Conservation (phyloP, 2,797 vertebrate genomes). For the Streptopelia turtur region DNA sequence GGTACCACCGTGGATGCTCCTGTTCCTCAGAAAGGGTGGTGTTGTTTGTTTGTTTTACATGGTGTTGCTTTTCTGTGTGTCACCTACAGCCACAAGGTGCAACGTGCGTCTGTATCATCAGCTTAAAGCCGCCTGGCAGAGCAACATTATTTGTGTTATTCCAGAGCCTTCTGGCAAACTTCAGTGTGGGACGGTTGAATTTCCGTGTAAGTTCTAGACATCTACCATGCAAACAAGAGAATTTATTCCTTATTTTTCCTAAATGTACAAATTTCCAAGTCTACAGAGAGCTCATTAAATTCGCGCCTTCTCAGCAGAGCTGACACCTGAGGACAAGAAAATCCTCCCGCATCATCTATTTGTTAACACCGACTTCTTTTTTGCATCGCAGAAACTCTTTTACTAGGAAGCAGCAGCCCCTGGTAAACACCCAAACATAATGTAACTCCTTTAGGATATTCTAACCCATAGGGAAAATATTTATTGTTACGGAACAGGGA, state of each 20-base stretch:
- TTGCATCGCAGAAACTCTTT: background rate
- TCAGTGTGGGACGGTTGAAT: background rate
- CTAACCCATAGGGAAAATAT: background rate
- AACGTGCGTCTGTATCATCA: accelerated
- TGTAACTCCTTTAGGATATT: background rate
- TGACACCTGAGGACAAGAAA: background rate
- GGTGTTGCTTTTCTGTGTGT: accelerated
- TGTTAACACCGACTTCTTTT: background rate
- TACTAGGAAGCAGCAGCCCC: background rate
- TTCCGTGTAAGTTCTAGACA: background rate
- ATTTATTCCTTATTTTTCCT: background rate
- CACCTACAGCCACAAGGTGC: background rate
- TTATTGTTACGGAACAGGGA: accelerated
- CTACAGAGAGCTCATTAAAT: background rate
- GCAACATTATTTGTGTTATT: accelerated
- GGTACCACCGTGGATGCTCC: background rate
- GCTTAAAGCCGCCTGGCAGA: background rate
- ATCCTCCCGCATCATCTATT: accelerated
- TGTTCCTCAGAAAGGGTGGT: no score
- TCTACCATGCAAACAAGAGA: background rate
- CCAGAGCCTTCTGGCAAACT: background rate
- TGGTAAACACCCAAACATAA: background rate
- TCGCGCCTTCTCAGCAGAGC: background rate
- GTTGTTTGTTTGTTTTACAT: accelerated
- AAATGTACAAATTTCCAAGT: background rate